A percentile compares a stretch with the other conserved stretches of the same genome.
Conservation (phyloP, 2,797 vertebrate genomes). For the Esox masquinongy region DNA sequence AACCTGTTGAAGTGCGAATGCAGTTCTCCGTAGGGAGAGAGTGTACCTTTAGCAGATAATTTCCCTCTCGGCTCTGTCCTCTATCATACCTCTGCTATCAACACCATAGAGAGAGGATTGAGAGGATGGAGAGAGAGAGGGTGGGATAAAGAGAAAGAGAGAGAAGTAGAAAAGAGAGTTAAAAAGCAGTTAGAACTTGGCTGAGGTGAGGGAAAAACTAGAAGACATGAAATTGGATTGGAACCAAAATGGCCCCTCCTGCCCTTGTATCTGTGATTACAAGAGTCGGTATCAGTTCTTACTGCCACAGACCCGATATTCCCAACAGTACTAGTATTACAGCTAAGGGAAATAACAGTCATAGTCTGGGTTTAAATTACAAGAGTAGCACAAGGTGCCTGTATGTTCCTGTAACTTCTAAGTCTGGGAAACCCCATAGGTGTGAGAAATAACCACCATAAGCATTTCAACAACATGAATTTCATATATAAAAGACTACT, state of each 20-base stretch:
- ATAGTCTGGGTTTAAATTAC: neutral
- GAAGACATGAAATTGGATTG: conserved; percentile 65
- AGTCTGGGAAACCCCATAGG: too few species aligned
- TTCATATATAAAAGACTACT: neutral
- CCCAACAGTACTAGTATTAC: conserved; percentile 24
- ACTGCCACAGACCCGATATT: neutral
- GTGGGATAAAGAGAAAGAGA: neutral
- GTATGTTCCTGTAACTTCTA: too few species aligned
- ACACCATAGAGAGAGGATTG: conserved; percentile 45
- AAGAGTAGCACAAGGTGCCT: neutral
- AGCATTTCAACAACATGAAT: neutral
- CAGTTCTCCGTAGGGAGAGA: conserved; percentile 71
- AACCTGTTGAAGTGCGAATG: conserved; percentile 46
- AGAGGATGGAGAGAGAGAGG: conserved; percentile 56
- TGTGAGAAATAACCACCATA: neutral
- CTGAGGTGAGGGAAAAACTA: neutral
- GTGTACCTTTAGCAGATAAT: conserved; percentile 75
- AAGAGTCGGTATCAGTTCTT: conserved; percentile 48
- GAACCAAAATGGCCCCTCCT: conserved; percentile 67
- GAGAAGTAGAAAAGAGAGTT: conserved; percentile 10
- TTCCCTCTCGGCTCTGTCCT: conserved; percentile 68
- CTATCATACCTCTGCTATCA: conserved; percentile 72
- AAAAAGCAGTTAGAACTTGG: conserved; percentile 32
- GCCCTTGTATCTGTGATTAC: conserved; percentile 68
- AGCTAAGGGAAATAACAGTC: neutral